Conservation (phyloP, 1,140 invertebrate genomes). For the Drosophila nebulosa region DNA sequence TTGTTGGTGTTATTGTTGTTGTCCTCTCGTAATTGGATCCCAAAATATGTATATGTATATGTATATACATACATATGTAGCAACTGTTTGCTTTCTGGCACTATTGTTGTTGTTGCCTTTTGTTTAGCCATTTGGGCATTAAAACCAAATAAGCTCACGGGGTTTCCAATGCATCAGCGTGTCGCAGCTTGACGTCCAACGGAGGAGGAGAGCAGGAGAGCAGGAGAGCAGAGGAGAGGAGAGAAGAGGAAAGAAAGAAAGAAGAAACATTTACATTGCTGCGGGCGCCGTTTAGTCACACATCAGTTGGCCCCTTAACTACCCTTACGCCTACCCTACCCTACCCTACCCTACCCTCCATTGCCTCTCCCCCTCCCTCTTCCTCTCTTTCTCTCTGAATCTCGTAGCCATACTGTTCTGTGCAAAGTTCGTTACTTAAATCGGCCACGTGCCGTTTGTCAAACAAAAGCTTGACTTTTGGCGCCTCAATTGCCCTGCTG, state of each 20-base stretch:
- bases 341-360: too few relatives aligned
- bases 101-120: background rate
- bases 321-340: background rate
- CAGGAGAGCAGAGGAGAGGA: too few relatives aligned
- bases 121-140: constrained; percentile 15
- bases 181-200: constrained; percentile 61
- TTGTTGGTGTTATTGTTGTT: constrained; percentile 16
- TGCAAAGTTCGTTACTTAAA: background rate
- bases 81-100: constrained; percentile 66
- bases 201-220: too few relatives aligned
- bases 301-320: constrained; percentile 43
- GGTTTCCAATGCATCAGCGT: constrained; percentile 23
- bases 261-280: constrained; percentile 38
- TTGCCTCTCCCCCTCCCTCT: too few relatives aligned
- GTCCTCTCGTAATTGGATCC: constrained; percentile 63
- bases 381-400: too few relatives aligned
- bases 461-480: constrained; percentile 74
- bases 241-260: too few relatives aligned
- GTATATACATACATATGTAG: constrained; percentile 15
- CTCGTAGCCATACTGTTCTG: background rate
- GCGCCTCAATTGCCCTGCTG: constrained; percentile 13
- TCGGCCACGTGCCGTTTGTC: constrained; percentile 39
- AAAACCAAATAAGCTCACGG: background rate
- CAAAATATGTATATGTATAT: constrained; percentile 4
- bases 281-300: constrained; percentile 69